Conservation (phyloP, 2,888 invertebrate genomes). For the Oligia strigilis region DNA sequence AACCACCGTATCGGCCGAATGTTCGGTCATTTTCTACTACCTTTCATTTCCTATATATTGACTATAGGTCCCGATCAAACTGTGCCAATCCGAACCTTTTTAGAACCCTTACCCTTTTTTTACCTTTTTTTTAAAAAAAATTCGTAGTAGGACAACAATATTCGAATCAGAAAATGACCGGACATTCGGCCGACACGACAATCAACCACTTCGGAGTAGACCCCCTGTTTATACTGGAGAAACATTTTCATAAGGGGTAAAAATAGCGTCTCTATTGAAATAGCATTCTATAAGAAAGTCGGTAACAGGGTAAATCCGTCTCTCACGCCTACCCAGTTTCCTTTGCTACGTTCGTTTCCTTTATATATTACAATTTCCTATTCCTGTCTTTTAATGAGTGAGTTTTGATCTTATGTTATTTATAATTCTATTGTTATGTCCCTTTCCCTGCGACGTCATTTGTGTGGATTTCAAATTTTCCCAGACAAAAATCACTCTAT, state of each 20-base stretch:
- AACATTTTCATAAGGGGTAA: background rate
- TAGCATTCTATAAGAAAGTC: background rate
- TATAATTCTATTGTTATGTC: background rate
- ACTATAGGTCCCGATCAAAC: too few relatives aligned
- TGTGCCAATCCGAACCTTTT: too few relatives aligned
- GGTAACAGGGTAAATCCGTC: conserved; percentile 8
- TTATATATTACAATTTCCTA: background rate
- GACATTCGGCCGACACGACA: too few relatives aligned
- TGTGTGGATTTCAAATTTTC: background rate
- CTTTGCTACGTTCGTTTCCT: background rate
- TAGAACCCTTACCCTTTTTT: too few relatives aligned
- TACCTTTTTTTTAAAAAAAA: too few relatives aligned
- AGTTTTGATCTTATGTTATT: background rate
- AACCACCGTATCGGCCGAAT: too few relatives aligned
- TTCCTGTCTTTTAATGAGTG: background rate
- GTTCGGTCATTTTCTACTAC: too few relatives aligned
- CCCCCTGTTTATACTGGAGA: background rate
- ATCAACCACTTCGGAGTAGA: too few relatives aligned
- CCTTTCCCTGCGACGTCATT: background rate
- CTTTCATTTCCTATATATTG: too few relatives aligned
- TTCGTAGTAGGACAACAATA: too few relatives aligned
- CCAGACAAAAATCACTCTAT: too few relatives aligned
- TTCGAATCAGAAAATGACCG: too few relatives aligned
- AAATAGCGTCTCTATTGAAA: background rate
- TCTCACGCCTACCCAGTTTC: background rate